Percentiles rank a stretch among this genome's conserved stretches.
Evolutionary conservation across 2,113 vertebrate genomes (phyloP).

Genomic region (Apeltes quadracus): DNA sequence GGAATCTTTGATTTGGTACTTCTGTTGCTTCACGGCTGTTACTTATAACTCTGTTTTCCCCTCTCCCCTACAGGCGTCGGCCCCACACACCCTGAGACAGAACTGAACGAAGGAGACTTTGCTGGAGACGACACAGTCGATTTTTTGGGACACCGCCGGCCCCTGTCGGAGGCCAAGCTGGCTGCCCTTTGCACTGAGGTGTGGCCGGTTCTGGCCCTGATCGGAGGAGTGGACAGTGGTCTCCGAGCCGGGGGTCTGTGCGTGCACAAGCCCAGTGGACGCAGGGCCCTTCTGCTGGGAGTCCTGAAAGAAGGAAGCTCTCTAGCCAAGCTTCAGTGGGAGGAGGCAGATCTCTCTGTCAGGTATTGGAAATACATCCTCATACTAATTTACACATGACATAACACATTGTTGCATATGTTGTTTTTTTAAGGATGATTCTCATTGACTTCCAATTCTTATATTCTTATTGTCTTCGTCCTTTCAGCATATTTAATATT

Average conservation of each 20-base stretch:
- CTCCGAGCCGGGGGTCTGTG: conserved; percentile 82
- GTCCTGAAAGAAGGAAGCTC: conserved; percentile 82
- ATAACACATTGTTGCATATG: not conserved
- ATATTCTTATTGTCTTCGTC: conserved; percentile 57
- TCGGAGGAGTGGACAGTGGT: conserved; percentile 83
- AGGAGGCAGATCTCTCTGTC: conserved; percentile 81
- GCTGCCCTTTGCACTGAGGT: conserved; percentile 78
- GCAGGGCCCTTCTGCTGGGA: conserved; percentile 80
- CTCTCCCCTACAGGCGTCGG: conserved; percentile 29
- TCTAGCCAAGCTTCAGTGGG: conserved; percentile 84
- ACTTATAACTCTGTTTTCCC: not conserved
- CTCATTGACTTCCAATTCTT: conserved; percentile 52
- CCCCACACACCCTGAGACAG: conserved; percentile 52
- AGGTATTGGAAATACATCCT: conserved; percentile 71
- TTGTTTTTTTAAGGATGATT: conserved; percentile 12
- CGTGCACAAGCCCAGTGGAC: conserved; percentile 79
- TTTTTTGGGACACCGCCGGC: conserved; percentile 45
- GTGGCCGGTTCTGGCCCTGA: conserved; percentile 83
- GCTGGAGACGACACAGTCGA: conserved; percentile 42
- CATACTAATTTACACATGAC: conserved; percentile 1
- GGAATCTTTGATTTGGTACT: not conserved
- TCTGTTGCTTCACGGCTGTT: not conserved
- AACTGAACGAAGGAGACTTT: conserved; percentile 42
- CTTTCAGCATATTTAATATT: conserved; percentile 54
- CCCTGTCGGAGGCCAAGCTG: conserved; percentile 79